Evolutionary conservation across 2,888 invertebrate species (phyloP).

Genomic region (Patella ulyssiponensis): DNA sequence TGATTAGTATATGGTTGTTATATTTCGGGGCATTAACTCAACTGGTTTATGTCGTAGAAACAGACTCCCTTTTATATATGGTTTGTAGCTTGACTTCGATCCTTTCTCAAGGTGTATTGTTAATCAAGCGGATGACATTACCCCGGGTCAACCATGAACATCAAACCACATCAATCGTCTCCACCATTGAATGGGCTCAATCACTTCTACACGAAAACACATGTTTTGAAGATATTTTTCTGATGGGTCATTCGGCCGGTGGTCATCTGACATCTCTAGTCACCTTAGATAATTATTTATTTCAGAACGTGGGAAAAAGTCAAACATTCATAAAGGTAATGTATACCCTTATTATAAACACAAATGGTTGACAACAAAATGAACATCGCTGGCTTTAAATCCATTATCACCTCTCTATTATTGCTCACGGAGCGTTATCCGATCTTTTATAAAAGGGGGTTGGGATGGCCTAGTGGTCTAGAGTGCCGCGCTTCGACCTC

Average conservation of each 20-base stretch:
- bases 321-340: slow-evolving; percentile 41
- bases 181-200: slow-evolving; percentile 42
- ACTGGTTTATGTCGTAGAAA: background rate
- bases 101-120: slow-evolving; percentile 36
- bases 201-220: slow-evolving; percentile 28
- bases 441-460: too few species aligned
- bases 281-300: slow-evolving; percentile 30
- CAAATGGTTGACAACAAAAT: too few species aligned
- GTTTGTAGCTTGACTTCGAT: slow-evolving; percentile 29
- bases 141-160: slow-evolving; percentile 27
- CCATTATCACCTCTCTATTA: too few species aligned
- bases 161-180: slow-evolving; percentile 42
- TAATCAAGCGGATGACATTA: slow-evolving; percentile 30
- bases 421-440: too few species aligned
- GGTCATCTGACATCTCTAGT: slow-evolving; percentile 49
- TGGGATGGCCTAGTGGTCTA: too few species aligned
- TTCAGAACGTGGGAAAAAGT: slow-evolving; percentile 32
- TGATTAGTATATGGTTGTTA: background rate
- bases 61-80: background rate
- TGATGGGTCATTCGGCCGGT: slow-evolving; percentile 61
- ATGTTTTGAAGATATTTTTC: slow-evolving; percentile 36
- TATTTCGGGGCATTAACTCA: background rate
- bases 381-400: too few species aligned
- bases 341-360: background rate
- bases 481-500: too few species aligned